Evolutionary conservation across 2,888 invertebrate species (phyloP), one percentile per base, ranked within the genome.

Genomic region (Andrena bucephala): DNA sequence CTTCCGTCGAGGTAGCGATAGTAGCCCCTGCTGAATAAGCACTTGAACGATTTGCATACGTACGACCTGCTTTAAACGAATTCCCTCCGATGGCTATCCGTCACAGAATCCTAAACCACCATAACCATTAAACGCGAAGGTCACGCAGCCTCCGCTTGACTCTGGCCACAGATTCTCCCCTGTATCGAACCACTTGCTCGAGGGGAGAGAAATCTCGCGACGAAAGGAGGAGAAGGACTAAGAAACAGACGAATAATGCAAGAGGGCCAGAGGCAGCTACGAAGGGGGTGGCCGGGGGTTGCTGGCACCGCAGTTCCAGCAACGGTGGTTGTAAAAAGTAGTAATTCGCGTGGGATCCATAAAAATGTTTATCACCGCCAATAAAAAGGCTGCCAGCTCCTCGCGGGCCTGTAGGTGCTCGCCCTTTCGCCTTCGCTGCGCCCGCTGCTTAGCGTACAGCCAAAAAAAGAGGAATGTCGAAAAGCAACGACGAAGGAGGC

Each of bases 331-430:
- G 90, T 93, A 93, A 93, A 93, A 92, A 90, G 89, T 89, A 87
- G 93, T 92, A 92, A 93, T 93, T 93, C 93, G 89, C 93, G 89
- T 89, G 92, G 91, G 92, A 88, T 91, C 91, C 89, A 93, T 93
- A 93, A 93, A 93, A 93, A 91, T 93, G 92, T 93, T 93, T 93
- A 93, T 93, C 92, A 89, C 90, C 91, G 86, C 90, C 93, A 91
- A 93, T 93, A 93, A 93, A 93, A 92, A 90, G 88, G 84, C 85
- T 89, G 84, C 83, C 74, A 65, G 79, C 81, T 31, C 59, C 62
- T 67, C 69, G 68, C 67, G 69, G 69, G 57, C 27, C 57, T 31
- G 42, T 62, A 52, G 69, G 57, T 70, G 54, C 69, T 68, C 54
- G 59, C 57, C 16, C 48, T 54, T 62, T 69, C 48, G 50, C 63